Conservation (phyloP, 2,888 invertebrate species). For the Cancer borealis region DNA sequence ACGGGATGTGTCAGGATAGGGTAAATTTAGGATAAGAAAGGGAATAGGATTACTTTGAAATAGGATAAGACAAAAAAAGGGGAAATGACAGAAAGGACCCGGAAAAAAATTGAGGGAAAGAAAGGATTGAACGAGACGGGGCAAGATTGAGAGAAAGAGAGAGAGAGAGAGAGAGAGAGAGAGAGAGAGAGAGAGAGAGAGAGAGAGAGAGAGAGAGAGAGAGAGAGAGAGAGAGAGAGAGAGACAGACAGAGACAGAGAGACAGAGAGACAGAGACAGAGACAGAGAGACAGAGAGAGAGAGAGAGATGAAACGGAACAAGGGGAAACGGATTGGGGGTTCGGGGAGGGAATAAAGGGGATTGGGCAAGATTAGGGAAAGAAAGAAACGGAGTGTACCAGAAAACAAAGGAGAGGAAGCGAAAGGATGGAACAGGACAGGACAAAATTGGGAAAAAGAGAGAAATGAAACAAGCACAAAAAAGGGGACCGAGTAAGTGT, state of each 20-base stretch:
- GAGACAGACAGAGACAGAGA: background rate
- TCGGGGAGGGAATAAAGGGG: background rate
- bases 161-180: background rate
- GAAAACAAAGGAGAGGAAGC: background rate
- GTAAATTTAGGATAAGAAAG: too few species aligned
- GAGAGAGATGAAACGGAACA: background rate
- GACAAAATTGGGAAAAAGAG: background rate
- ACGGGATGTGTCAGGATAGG: background rate
- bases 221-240: background rate
- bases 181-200: background rate
- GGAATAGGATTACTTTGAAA: too few species aligned
- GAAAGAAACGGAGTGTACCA: background rate
- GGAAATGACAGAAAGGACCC: too few species aligned
- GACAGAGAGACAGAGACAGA: background rate
- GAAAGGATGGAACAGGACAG: background rate
- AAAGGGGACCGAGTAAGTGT: background rate
- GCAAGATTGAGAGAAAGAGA: background rate
- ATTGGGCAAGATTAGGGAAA: conserved; percentile 11
- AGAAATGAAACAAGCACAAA: background rate
- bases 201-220: background rate
- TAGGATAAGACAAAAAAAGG: too few species aligned
- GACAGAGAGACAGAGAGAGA: background rate
- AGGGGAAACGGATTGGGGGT: background rate
- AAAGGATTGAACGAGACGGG: background rate
- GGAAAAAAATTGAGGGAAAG: background rate